Evolutionary conservation across 2,888 invertebrate genomes (phyloP).

Genomic region (Protophormia terraenovae): DNA sequence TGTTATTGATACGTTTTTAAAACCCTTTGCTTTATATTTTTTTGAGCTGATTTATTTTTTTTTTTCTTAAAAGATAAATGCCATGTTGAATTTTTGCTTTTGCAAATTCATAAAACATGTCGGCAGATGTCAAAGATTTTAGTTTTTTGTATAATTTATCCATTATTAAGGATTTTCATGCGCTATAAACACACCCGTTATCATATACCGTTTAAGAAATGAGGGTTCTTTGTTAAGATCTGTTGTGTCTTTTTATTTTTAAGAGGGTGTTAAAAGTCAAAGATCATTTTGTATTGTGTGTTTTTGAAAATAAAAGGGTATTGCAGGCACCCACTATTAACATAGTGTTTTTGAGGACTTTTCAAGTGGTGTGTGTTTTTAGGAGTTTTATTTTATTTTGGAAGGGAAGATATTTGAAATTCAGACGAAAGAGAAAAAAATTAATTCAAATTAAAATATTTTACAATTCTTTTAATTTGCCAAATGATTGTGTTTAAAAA

Average conservation of each 20-base stretch:
- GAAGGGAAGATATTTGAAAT: neutral
- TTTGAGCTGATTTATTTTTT: constrained; percentile 74
- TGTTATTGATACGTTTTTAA: constrained; percentile 34
- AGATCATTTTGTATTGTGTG: constrained; percentile 16
- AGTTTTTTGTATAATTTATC: constrained; percentile 35
- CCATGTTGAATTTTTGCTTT: constrained; percentile 68
- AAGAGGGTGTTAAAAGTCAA: constrained; percentile 37
- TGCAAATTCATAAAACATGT: constrained; percentile 72
- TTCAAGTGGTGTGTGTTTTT: constrained; percentile 7
- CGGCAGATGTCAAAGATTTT: constrained; percentile 75
- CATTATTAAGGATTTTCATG: constrained; percentile 19
- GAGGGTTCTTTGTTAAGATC: neutral
- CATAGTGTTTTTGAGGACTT: neutral
- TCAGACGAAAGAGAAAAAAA: neutral
- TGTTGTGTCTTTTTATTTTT: neutral
- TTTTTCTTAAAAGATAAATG: constrained; percentile 79
- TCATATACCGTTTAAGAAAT: neutral
- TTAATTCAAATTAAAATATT: neutral
- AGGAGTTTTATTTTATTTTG: neutral
- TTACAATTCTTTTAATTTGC: too few species aligned
- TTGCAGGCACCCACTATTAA: neutral
- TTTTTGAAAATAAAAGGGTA: neutral
- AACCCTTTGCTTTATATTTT: constrained; percentile 33
- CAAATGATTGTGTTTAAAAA: too few species aligned
- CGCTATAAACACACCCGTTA: neutral